Base-by-base conservation (phyloP, 1,140 invertebrate species). In the Drosophila orena region DNA sequence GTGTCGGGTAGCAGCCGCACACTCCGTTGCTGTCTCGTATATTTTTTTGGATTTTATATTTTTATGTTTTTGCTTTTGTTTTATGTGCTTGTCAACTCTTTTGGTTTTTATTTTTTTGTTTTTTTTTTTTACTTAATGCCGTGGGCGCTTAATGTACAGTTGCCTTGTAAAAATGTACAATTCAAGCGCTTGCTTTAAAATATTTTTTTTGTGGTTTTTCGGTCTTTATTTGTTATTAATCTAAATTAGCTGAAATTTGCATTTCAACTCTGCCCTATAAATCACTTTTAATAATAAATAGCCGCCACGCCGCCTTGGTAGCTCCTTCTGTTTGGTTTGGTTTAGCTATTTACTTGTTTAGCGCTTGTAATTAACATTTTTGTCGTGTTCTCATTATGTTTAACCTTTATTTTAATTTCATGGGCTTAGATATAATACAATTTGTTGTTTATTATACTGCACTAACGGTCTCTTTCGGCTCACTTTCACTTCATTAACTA, bases 131-230 rank as follows among this genome's bases (percentile, higher is more conserved):
- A 69, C 69, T 84, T 88, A 75, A 76, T 88, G 79, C 83, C 83
- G 71, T 88, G 83, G 83, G 79, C 84, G 84, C 84, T 89, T 84
- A 89, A 89, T 89, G 79, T 89, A 89, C 84, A 89, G 80, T 89
- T 89, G 84, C 84, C 79, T 84, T 89, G 84, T 89, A 89, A 89
- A 89, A 89, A 89, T 89, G 80, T 89, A 89, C 84, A 88, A 86
- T 86, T 79, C 49, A 86, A 86, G 83, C 83, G 83, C 83, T 88
- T 88, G 83, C 83, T 88, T 86, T 86, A 86, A 86, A 86, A 86
- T 86, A 86, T 86, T 38, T 38, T 77, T 56, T 65, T 59, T 77
- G 58, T 56, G 46, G 61, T 56, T 43, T 54, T 81, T 81, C 53
- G 47, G 60, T 65, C 46, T 64, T 66, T 46, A 75, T 46, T 65